phyloP scores from a whole-genome alignment of 2,113 vertebrate genomes.

The Pomatorhinus ruficollis region DNA sequence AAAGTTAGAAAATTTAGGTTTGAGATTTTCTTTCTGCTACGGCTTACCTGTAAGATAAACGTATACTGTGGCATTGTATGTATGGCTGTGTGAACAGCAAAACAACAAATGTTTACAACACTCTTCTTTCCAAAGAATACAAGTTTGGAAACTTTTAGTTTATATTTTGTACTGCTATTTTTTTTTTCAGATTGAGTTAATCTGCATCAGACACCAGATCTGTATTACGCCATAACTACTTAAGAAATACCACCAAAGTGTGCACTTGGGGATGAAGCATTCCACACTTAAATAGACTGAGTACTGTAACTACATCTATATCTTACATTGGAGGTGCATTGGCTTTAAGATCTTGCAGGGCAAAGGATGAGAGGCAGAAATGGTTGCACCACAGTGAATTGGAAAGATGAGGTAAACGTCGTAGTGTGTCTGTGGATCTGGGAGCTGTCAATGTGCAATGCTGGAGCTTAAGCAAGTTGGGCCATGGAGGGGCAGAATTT shows the following conservation, averaged over 20 bases:
- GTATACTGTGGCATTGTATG: background rate
- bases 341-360: background rate
- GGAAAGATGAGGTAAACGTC: background rate
- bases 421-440: background rate
- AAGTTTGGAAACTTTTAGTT: background rate
- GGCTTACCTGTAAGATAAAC: background rate
- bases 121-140: background rate
- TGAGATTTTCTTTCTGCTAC: background rate
- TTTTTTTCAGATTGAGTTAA: background rate
- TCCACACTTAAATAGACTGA: background rate
- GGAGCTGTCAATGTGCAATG: background rate
- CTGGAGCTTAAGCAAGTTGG: background rate
- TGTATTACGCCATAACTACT: background rate
- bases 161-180: background rate
- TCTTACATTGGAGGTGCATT: background rate
- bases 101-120: background rate
- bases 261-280: background rate
- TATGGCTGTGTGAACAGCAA: background rate
- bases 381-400: background rate
- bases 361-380: background rate
- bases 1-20: background rate
- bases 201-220: background rate
- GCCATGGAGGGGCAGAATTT: background rate
- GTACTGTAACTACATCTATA: background rate
- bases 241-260: background rate